Conservation (phyloP, 2,888 invertebrate species). For the Athrips mouffetella region DNA sequence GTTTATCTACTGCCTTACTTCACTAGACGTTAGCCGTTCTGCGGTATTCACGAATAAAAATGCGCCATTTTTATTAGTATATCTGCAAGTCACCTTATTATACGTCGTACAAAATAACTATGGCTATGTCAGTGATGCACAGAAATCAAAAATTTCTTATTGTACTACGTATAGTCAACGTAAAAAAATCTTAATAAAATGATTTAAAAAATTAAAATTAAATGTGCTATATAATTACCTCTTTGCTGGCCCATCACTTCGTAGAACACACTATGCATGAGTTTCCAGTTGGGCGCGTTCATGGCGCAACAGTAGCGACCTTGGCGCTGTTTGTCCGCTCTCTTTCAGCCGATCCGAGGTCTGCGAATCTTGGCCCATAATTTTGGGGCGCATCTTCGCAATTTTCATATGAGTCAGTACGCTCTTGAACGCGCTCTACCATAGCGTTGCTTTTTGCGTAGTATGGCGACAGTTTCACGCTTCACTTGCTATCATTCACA, state of each 20-base stretch:
- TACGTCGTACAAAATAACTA: too few relatives aligned
- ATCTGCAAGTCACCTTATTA: too few relatives aligned
- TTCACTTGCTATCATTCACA: neutral
- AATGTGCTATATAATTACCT: too few relatives aligned
- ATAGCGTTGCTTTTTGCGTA: neutral
- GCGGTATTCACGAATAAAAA: too few relatives aligned
- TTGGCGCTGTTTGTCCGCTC: slow-evolving; percentile 76
- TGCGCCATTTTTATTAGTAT: too few relatives aligned
- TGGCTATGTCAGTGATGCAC: too few relatives aligned
- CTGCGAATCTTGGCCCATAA: slow-evolving; percentile 40
- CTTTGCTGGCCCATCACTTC: slow-evolving; percentile 3
- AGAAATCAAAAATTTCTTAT: too few relatives aligned
- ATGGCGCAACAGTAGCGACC: slow-evolving; percentile 64
- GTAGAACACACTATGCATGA: slow-evolving; percentile 21
- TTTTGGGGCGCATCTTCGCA: slow-evolving; percentile 35
- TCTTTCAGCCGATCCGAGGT: slow-evolving; percentile 70
- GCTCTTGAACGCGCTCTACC: neutral
- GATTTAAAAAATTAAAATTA: too few relatives aligned
- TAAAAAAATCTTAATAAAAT: too few relatives aligned
- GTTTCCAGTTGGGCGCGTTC: slow-evolving; percentile 62
- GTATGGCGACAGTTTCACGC: neutral
- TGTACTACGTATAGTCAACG: too few relatives aligned
- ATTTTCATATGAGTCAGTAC: slow-evolving; percentile 14
- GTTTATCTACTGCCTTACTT: too few relatives aligned
- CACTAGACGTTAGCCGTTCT: too few relatives aligned